Evolutionary conservation across 2,888 invertebrate species (phyloP).

Genomic region (Pseudococcus viburni): DNA sequence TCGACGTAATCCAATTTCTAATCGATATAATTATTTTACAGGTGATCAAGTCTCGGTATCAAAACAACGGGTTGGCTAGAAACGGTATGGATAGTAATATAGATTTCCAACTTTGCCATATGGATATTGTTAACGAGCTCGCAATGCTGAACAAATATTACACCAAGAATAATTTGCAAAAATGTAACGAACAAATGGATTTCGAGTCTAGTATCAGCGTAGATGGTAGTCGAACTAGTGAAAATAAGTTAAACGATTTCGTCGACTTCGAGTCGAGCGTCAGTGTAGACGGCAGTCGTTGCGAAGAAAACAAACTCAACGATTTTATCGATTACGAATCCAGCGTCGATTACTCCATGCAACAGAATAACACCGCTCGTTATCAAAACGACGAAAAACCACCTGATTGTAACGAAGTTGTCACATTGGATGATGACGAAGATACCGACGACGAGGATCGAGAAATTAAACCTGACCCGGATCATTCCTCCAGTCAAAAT

Average conservation of each 20-base stretch:
- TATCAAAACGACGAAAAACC: not conserved
- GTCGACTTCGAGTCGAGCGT: slow-evolving; percentile 58
- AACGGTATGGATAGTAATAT: slow-evolving; percentile 37
- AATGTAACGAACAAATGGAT: slow-evolving; percentile 36
- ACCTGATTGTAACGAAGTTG: not conserved
- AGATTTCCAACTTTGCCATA: slow-evolving; percentile 58
- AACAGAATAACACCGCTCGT: not conserved
- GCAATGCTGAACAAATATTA: slow-evolving; percentile 62
- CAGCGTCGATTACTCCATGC: not conserved
- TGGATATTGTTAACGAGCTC: slow-evolving; percentile 62
- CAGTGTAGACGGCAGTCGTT: slow-evolving; percentile 56
- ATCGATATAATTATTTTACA: slow-evolving; percentile 11
- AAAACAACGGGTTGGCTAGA: slow-evolving; percentile 20
- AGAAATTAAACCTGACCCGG: not conserved
- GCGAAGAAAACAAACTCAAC: slow-evolving; percentile 52
- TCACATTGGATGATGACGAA: not conserved
- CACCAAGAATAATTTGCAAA: slow-evolving; percentile 55
- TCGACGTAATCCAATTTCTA: not conserved
- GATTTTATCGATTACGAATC: slow-evolving; percentile 60
- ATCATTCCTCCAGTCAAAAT: not conserved
- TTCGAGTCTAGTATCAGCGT: slow-evolving; percentile 62
- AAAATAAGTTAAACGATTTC: slow-evolving; percentile 62
- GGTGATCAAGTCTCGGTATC: slow-evolving; percentile 41
- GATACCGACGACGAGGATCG: not conserved
- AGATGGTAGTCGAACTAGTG: slow-evolving; percentile 61